Percentiles rank a stretch among this genome's conserved stretches.
These are phyloP conservation scores for Brachyhypopomus gauderio DNA, from an alignment of 2,113 vertebrate genomes.

Conservation along the genomic window DNA sequence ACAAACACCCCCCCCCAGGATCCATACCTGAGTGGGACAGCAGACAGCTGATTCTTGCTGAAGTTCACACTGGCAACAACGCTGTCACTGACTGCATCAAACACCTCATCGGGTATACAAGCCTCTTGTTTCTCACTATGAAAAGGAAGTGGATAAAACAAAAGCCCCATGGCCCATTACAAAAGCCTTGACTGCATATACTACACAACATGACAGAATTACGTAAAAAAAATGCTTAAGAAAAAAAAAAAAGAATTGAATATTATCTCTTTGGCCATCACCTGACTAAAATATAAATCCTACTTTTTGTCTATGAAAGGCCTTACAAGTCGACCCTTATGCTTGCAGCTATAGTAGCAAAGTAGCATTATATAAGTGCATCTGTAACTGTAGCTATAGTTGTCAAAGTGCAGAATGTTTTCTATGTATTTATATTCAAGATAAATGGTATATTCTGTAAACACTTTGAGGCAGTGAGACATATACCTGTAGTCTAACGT, in stretches of 20 bases:
- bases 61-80: conserved; percentile 80
- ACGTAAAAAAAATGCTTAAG: too few species aligned
- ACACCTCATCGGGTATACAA: conserved; percentile 81
- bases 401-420: too few species aligned
- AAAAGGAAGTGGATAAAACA: conserved; percentile 11
- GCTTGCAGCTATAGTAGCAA: too few species aligned
- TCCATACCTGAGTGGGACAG: conserved; percentile 82
- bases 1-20: neutral
- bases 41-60: conserved; percentile 88
- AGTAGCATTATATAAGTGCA: too few species aligned
- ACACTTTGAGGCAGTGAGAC: neutral
- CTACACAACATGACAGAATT: too few species aligned
- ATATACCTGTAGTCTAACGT: conserved; percentile 84
- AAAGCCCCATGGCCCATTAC: neutral
- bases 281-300: too few species aligned
- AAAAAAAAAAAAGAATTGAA: too few species aligned
- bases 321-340: too few species aligned
- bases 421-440: neutral
- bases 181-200: too few species aligned
- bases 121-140: conserved; percentile 83
- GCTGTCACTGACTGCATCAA: conserved; percentile 73
- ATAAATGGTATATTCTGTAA: neutral
- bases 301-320: too few species aligned
- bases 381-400: too few species aligned
- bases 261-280: too few species aligned